Percentiles rank a stretch among this genome's conserved stretches.
Evolutionary conservation across 2,888 invertebrate genomes (phyloP).

Genomic region (Metalampra italica): DNA sequence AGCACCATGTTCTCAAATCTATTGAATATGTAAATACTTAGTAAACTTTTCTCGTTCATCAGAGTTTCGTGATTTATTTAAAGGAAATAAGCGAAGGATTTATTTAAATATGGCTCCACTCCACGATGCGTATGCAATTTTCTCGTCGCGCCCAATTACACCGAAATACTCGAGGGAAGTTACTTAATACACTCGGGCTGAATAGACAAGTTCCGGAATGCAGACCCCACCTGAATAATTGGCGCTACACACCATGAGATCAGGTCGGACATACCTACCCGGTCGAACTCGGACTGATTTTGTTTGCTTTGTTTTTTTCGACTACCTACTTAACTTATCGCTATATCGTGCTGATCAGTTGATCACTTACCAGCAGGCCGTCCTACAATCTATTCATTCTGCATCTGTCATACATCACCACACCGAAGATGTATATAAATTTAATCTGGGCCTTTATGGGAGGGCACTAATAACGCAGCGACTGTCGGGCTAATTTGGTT

Average conservation of each 20-base stretch:
- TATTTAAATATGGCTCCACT: too few species aligned
- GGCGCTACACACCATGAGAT: neutral
- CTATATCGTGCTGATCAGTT: too few species aligned
- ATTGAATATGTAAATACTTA: conserved; percentile 29
- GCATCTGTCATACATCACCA: too few species aligned
- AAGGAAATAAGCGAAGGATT: neutral
- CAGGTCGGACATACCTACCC: neutral
- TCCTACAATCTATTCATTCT: too few species aligned
- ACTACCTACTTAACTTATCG: too few species aligned
- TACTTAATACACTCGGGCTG: conserved; percentile 20
- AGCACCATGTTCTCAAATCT: conserved; percentile 20
- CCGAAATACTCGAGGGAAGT: conserved; percentile 22
- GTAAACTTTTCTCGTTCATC: conserved; percentile 19
- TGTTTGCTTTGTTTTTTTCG: too few species aligned
- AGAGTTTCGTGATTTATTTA: neutral
- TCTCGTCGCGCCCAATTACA: conserved; percentile 14
- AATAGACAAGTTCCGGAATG: conserved; percentile 21
- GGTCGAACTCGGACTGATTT: too few species aligned
- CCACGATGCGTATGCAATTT: conserved; percentile 7
- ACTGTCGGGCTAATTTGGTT: too few species aligned
- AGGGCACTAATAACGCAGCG: too few species aligned
- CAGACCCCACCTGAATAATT: conserved; percentile 1
- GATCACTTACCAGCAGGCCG: too few species aligned
- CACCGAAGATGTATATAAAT: too few species aligned
- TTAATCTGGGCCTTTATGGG: too few species aligned